These are phyloP conservation scores for Megaleporinus macrocephalus DNA, from an alignment of 2,113 vertebrate species.

Conservation along the genomic window DNA sequence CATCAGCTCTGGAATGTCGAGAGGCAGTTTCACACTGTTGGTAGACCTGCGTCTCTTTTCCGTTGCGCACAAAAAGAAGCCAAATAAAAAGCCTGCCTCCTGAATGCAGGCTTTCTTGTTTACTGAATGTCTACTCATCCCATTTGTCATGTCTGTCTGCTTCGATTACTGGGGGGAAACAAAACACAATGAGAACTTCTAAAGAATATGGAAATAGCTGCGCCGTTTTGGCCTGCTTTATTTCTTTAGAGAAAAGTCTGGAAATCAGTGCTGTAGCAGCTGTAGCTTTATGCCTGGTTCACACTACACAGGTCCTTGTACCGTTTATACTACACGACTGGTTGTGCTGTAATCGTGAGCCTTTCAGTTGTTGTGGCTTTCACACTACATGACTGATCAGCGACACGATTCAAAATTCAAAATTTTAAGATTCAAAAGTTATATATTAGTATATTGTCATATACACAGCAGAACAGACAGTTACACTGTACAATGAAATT, in stretches of 20 bases:
- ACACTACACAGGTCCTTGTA: too few species aligned
- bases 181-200: not conserved
- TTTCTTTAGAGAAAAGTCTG: not conserved
- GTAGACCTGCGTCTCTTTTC: not conserved
- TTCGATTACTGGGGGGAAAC: not conserved
- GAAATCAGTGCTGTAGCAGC: not conserved
- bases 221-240: not conserved
- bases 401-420: too few species aligned
- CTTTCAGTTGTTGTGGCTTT: too few species aligned
- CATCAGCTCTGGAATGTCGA: slow-evolving; percentile 30
- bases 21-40: not conserved
- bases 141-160: not conserved
- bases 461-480: too few species aligned
- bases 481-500: too few species aligned
- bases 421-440: too few species aligned
- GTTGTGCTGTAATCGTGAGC: too few species aligned
- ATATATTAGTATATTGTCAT: too few species aligned
- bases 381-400: too few species aligned
- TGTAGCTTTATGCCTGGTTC: too few species aligned
- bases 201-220: not conserved
- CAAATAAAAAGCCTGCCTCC: not conserved
- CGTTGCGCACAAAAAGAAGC: not conserved
- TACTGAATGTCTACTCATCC: not conserved
- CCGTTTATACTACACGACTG: too few species aligned
- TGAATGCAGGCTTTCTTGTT: not conserved